A percentile compares a stretch with the other conserved stretches of the same genome.
These are phyloP conservation scores for Diadumene lineata DNA, from an alignment of 92 coral and sea anemone species.

Conservation along the genomic window DNA sequence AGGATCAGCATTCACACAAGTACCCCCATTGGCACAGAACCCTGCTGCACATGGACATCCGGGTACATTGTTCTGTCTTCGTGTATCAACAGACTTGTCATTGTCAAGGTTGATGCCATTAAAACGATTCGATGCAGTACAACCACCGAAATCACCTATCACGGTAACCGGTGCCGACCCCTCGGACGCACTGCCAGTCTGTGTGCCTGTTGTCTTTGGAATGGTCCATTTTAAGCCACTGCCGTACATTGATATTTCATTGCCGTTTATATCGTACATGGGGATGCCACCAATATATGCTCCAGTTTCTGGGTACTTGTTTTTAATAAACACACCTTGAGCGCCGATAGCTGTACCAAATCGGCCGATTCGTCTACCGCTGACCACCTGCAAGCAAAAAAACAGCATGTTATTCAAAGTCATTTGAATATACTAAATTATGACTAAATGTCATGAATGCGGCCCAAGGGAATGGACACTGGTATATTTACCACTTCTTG, in stretches of 20 bases:
- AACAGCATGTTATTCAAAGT: too few species aligned
- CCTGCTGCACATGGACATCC: slow-evolving; percentile 83
- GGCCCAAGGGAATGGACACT: too few species aligned
- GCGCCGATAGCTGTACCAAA: slow-evolving; percentile 36
- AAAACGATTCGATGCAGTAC: slow-evolving; percentile 75
- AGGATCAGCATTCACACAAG: slow-evolving; percentile 76
- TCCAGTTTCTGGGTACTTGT: slow-evolving; percentile 14
- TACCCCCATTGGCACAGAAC: slow-evolving; percentile 77
- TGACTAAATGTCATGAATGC: too few species aligned
- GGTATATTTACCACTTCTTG: too few species aligned
- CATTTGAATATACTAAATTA: too few species aligned
- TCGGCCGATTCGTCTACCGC: slow-evolving; percentile 8
- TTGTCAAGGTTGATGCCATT: slow-evolving; percentile 78
- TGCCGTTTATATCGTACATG: slow-evolving; percentile 14
- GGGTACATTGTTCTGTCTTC: slow-evolving; percentile 70
- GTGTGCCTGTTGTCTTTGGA: too few species aligned
- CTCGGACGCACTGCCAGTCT: slow-evolving; percentile 26
- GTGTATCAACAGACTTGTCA: slow-evolving; percentile 50
- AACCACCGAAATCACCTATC: slow-evolving; percentile 87
- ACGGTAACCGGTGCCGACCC: slow-evolving; percentile 36
- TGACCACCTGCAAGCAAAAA: slow-evolving; percentile 21
- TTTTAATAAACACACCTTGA: slow-evolving; percentile 22
- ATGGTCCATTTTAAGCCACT: slow-evolving; percentile 11
- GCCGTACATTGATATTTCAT: slow-evolving; percentile 33
- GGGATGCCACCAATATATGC: slow-evolving; percentile 16